phyloP scores from a whole-genome alignment of 2,113 vertebrate genomes.

The Platysteira castanea region DNA sequence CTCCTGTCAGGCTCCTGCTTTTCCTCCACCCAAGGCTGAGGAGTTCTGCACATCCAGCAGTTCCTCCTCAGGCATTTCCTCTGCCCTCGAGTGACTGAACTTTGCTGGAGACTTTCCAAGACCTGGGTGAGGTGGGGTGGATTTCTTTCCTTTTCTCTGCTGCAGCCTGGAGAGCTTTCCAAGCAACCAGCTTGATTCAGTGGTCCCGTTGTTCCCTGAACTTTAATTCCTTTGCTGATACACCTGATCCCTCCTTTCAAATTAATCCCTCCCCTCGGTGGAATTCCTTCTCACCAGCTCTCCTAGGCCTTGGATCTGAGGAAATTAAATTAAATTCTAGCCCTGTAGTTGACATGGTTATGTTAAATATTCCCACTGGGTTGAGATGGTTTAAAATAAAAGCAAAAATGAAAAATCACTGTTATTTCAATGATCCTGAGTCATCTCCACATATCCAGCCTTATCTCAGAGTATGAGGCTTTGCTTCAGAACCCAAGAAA shows the following conservation, averaged over 20 bases:
- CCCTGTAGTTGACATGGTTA: neutral
- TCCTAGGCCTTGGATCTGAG: neutral
- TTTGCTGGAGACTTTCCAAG: neutral
- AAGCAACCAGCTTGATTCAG: neutral
- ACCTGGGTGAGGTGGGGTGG: neutral
- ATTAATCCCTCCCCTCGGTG: neutral
- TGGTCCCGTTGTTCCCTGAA: neutral
- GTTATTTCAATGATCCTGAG: neutral
- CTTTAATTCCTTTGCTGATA: neutral
- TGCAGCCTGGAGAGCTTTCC: neutral
- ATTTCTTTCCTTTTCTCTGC: neutral
- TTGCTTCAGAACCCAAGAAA: neutral
- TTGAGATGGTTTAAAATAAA: neutral
- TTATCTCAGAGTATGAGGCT: neutral
- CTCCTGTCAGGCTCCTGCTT: neutral
- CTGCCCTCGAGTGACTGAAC: neutral
- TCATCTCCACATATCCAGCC: neutral
- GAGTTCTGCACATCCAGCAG: neutral
- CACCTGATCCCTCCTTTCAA: neutral
- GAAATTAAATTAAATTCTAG: neutral
- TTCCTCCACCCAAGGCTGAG: neutral
- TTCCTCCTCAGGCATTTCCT: slow-evolving; percentile 14
- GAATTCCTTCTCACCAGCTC: neutral
- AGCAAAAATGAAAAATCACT: neutral
- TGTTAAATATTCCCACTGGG: neutral